Conservation (phyloP, 2,888 invertebrate species). For the Galerucella calmariensis region DNA sequence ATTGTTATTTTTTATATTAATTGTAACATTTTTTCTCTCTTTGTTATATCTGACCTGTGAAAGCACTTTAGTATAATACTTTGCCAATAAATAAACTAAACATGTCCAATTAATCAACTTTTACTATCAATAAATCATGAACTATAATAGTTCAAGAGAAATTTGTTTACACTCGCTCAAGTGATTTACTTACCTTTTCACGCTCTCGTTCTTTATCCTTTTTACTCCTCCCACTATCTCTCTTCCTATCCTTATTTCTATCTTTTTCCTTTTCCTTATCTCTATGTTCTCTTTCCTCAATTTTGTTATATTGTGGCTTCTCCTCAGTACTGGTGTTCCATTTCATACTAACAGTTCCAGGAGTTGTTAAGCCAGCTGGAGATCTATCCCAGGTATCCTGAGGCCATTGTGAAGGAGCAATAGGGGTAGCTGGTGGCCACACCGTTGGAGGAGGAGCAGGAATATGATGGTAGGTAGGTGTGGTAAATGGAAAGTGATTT, state of each 20-base stretch:
- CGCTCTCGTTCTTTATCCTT: conserved; percentile 52
- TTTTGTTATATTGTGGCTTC: conserved; percentile 34
- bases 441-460: conserved; percentile 45
- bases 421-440: conserved; percentile 44
- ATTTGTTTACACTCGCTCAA: too few species aligned
- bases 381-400: conserved; percentile 48
- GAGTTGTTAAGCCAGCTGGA: conserved; percentile 42
- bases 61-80: too few species aligned
- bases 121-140: too few species aligned
- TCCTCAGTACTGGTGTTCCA: conserved; percentile 39
- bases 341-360: conserved; percentile 41
- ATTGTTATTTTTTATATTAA: too few species aligned
- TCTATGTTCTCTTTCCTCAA: conserved; percentile 41
- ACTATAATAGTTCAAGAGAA: too few species aligned
- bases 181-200: conserved; percentile 41
- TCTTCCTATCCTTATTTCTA: conserved; percentile 60
- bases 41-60: too few species aligned
- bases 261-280: conserved; percentile 41
- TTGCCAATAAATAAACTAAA: too few species aligned
- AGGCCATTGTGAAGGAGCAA: conserved; percentile 48
- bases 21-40: too few species aligned
- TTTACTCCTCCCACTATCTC: conserved; percentile 60
- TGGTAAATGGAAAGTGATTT: conserved; percentile 55
- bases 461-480: conserved; percentile 52
- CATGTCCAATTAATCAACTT: too few species aligned